Percentiles rank a stretch among this genome's conserved stretches.
Evolutionary conservation across 2,797 vertebrate species (phyloP).

Genomic region (Brachymystax lenok): DNA sequence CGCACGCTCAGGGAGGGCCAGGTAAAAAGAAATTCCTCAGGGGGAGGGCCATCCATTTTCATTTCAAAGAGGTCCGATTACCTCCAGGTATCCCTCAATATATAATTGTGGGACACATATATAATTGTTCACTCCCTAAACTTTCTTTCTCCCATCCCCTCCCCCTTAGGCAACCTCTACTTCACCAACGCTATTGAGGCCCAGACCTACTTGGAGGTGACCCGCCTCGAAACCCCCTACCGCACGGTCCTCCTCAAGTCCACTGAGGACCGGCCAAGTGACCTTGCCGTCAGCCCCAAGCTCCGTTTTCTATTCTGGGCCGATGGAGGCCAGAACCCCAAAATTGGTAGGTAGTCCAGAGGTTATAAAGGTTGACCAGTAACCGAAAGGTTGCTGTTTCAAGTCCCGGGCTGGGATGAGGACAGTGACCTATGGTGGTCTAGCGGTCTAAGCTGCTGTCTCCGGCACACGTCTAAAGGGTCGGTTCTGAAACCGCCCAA

Average conservation of each 20-base stretch:
- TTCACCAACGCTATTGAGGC: slow-evolving; percentile 88
- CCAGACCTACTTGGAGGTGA: slow-evolving; percentile 87
- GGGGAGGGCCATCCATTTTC: too few relatives aligned
- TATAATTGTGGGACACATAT: too few relatives aligned
- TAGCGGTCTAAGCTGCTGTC: too few relatives aligned
- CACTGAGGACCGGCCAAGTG: slow-evolving; percentile 80
- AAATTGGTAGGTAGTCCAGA: slow-evolving; percentile 66
- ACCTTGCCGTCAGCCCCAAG: slow-evolving; percentile 88
- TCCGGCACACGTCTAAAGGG: too few relatives aligned
- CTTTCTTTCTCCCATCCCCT: background rate
- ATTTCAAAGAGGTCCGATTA: too few relatives aligned
- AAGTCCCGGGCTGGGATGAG: too few relatives aligned
- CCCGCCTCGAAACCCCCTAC: slow-evolving; percentile 84
- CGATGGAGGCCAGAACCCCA: slow-evolving; percentile 89
- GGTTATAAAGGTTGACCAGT: background rate
- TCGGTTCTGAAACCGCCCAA: too few relatives aligned
- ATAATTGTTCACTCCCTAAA: background rate
- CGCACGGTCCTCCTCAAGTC: slow-evolving; percentile 87
- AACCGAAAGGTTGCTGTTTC: background rate
- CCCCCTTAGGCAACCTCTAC: slow-evolving; percentile 86
- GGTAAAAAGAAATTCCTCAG: too few relatives aligned
- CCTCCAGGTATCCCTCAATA: too few relatives aligned
- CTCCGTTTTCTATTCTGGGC: slow-evolving; percentile 90
- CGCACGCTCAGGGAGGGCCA: too few relatives aligned
- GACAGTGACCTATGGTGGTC: too few relatives aligned